These are phyloP conservation scores for Dryomyza anilis DNA, from an alignment of 2,888 invertebrate genomes.

Conservation along the genomic window DNA sequence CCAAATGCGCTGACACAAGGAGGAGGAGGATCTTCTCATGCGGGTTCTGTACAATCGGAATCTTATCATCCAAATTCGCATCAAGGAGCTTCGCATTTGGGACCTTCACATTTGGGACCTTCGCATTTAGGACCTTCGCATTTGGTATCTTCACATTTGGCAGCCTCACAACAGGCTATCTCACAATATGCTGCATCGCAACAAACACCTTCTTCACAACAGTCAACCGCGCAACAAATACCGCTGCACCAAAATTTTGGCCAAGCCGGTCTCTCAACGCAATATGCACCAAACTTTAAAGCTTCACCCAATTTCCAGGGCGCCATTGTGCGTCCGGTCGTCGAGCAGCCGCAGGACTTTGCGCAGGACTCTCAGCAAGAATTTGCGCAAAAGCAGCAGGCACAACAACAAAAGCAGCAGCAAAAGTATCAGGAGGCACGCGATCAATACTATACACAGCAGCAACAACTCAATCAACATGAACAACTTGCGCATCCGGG, in stretches of 20 bases:
- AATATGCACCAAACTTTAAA: slow-evolving; percentile 50
- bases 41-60: too few relatives aligned
- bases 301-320: slow-evolving; percentile 53
- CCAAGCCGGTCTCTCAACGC: slow-evolving; percentile 7
- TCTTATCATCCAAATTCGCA: too few relatives aligned
- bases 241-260: too few relatives aligned
- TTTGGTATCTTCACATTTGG: slow-evolving; percentile 16
- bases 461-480: background rate
- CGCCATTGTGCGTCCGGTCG: slow-evolving; percentile 43
- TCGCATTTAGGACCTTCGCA: too few relatives aligned
- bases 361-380: slow-evolving; percentile 12
- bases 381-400: slow-evolving; percentile 29
- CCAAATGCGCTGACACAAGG: slow-evolving; percentile 35
- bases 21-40: too few relatives aligned
- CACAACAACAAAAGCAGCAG: slow-evolving; percentile 25
- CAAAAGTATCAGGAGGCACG: slow-evolving; percentile 16
- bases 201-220: background rate
- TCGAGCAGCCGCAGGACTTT: slow-evolving; percentile 32
- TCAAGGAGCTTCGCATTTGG: too few relatives aligned
- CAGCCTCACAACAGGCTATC: slow-evolving; percentile 16
- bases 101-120: too few relatives aligned
- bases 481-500: background rate
- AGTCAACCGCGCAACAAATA: background rate
- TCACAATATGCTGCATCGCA: background rate
- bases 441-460: slow-evolving; percentile 28